Conservation (phyloP, 2,797 vertebrate genomes). For the Sebastes oblongus region DNA sequence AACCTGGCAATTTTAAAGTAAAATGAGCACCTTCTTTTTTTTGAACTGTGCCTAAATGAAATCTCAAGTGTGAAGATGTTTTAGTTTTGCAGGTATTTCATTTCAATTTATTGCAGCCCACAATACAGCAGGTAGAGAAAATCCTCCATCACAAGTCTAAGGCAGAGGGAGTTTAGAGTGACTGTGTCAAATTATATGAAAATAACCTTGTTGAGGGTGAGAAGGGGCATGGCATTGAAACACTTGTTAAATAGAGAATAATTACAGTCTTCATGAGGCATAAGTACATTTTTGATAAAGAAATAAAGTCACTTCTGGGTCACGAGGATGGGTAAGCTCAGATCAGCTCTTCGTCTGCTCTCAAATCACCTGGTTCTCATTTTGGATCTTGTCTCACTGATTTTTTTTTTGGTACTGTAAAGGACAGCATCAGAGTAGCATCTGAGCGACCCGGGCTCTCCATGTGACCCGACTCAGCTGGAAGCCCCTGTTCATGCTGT, state of each 20-base stretch:
- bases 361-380: background rate
- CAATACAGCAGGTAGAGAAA: background rate
- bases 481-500: background rate
- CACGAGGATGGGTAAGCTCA: background rate
- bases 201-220: background rate
- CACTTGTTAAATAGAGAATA: background rate
- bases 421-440: background rate
- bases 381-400: background rate
- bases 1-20: slow-evolving; percentile 8
- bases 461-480: slow-evolving; percentile 8
- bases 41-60: background rate
- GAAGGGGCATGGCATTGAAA: background rate
- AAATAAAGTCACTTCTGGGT: background rate
- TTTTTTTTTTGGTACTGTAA: background rate
- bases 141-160: background rate
- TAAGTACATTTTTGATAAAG: background rate
- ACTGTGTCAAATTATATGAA: background rate
- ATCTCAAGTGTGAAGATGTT: slow-evolving; percentile 2
- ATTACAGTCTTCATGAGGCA: background rate
- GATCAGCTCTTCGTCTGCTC: background rate
- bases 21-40: background rate
- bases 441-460: background rate
- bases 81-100: background rate
- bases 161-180: background rate
- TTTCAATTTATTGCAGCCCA: background rate